These are phyloP conservation scores for Saccopteryx bilineata DNA, from an alignment of 2,113 vertebrate species.

Conservation along the genomic window DNA sequence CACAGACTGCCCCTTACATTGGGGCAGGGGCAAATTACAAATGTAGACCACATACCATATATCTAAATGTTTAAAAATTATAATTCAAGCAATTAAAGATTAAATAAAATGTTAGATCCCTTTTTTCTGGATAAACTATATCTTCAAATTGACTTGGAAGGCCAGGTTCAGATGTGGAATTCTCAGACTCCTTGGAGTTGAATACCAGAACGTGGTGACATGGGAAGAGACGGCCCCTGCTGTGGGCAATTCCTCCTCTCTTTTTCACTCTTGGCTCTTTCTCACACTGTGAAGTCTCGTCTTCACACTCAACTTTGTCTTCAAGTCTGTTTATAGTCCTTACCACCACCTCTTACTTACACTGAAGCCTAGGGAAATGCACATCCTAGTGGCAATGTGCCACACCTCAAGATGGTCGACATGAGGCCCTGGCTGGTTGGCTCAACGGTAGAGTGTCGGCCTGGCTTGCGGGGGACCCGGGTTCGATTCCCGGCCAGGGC, in stretches of 20 bases:
- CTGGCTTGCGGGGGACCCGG: no score
- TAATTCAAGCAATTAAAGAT: background rate
- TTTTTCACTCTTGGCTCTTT: background rate
- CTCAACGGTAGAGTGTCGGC: no score
- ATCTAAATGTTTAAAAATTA: background rate
- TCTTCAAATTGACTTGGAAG: background rate
- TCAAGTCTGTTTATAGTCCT: background rate
- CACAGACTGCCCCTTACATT: background rate
- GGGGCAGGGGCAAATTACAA: background rate
- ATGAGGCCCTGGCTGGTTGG: no score
- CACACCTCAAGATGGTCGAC: background rate
- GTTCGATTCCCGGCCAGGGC: no score
- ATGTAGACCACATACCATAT: background rate
- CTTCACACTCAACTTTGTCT: background rate
- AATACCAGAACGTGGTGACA: background rate
- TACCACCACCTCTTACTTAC: background rate
- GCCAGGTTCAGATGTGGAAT: background rate
- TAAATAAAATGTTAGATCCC: background rate
- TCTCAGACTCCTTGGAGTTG: background rate
- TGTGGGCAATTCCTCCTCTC: background rate
- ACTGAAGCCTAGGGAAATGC: background rate
- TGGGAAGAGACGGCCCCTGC: background rate
- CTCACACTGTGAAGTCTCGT: background rate
- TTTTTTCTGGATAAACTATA: background rate
- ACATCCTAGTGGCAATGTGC: background rate